These are phyloP conservation scores for Callyntrura guangdongensis DNA, from an alignment of 2,888 invertebrate species.

Conservation along the genomic window DNA sequence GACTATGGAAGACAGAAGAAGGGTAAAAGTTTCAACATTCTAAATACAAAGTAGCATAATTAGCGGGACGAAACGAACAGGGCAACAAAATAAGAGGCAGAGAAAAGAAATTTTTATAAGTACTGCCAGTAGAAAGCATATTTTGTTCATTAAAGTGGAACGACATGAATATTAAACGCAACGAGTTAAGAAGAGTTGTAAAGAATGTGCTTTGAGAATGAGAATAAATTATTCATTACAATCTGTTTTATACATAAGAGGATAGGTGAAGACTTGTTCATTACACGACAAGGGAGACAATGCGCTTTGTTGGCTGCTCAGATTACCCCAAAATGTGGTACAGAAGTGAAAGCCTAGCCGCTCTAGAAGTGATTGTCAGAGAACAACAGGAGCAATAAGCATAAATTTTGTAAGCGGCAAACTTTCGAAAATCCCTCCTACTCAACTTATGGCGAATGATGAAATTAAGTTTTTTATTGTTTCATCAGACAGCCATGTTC, in stretches of 20 bases:
- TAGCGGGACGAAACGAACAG: not conserved
- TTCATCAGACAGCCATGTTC: conserved; percentile 40
- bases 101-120: not conserved
- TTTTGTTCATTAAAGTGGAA: not conserved
- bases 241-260: not conserved
- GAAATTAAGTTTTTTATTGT: conserved; percentile 64
- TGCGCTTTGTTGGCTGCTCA: not conserved
- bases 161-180: conserved; percentile 26
- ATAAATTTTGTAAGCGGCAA: not conserved
- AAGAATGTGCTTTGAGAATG: conserved; percentile 2
- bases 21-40: not conserved
- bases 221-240: conserved; percentile 36
- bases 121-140: conserved; percentile 8
- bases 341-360: conserved; percentile 8
- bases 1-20: conserved; percentile 9
- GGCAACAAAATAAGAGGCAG: conserved; percentile 4
- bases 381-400: not conserved
- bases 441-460: conserved; percentile 29
- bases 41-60: not conserved
- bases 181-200: not conserved
- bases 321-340: conserved; percentile 15
- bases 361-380: not conserved
- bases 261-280: too few species aligned
- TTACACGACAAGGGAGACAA: too few species aligned
- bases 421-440: not conserved